Percentiles rank a stretch among this genome's conserved stretches.
These are phyloP conservation scores for Pelvicachromis taeniatus DNA, from an alignment of 2,113 vertebrate species.

Conservation along the genomic window DNA sequence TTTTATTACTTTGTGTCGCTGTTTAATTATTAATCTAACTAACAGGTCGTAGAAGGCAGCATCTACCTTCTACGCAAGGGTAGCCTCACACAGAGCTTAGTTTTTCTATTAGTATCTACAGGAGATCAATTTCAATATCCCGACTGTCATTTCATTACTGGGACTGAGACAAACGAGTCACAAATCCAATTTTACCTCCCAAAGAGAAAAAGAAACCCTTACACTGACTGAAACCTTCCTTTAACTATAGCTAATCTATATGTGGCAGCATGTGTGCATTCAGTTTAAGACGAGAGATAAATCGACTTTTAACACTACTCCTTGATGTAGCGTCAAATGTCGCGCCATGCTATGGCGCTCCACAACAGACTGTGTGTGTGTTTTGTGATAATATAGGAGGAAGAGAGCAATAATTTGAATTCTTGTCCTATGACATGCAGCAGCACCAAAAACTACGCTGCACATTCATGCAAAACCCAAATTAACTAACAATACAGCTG, in stretches of 20 bases:
- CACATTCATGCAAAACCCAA: neutral
- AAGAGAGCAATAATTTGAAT: neutral
- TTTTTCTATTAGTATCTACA: neutral
- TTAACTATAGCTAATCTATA: neutral
- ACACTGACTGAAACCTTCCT: neutral
- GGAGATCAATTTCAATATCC: neutral
- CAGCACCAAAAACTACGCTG: neutral
- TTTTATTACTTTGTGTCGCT: neutral
- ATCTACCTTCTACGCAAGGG: neutral
- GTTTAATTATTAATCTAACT: conserved; percentile 29
- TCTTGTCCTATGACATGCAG: neutral
- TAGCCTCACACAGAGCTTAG: neutral
- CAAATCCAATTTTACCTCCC: neutral
- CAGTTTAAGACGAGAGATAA: neutral
- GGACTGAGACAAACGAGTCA: neutral
- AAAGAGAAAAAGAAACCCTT: neutral
- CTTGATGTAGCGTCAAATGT: neutral
- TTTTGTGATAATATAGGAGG: neutral
- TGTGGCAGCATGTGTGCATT: neutral
- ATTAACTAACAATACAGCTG: neutral
- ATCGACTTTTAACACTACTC: neutral
- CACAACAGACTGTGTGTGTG: neutral
- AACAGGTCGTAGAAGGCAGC: neutral
- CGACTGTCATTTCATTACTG: neutral
- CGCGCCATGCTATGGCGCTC: neutral